These are phyloP conservation scores for Nasonia giraulti DNA, from an alignment of 1,140 invertebrate genomes.

Conservation along the genomic window DNA sequence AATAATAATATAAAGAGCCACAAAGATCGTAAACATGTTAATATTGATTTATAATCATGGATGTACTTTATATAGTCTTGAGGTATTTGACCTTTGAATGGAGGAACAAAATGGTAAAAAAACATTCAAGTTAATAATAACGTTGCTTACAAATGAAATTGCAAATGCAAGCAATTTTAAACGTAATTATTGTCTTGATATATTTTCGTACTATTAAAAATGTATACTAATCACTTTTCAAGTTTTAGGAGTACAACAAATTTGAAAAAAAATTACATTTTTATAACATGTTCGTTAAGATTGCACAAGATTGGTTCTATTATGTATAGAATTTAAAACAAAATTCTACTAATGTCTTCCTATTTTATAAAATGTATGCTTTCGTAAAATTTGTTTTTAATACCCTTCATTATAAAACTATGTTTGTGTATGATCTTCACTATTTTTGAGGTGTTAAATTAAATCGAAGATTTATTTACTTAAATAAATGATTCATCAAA, in stretches of 20 bases:
- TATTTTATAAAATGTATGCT: constrained; percentile 14
- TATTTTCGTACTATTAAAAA: neutral
- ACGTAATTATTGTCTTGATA: constrained; percentile 9
- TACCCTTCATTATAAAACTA: neutral
- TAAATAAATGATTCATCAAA: constrained; percentile 18
- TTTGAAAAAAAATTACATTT: neutral
- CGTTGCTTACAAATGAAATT: neutral
- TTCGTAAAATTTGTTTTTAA: neutral
- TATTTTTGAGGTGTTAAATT: neutral
- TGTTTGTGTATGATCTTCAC: neutral
- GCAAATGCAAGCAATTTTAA: neutral
- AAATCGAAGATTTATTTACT: neutral
- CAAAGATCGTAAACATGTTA: constrained; percentile 4
- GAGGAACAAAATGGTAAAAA: constrained; percentile 1
- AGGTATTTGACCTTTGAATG: constrained; percentile 12
- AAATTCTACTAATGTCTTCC: no score
- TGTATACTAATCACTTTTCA: neutral
- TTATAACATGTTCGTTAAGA: neutral
- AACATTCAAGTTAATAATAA: constrained; percentile 7
- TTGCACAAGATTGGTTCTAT: neutral
- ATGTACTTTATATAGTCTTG: constrained; percentile 6
- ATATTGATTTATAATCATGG: constrained; percentile 17
- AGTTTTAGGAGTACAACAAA: no score
- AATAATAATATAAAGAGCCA: constrained; percentile 27
- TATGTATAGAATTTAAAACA: neutral